Evolutionary conservation across 2,797 vertebrate genomes (phyloP), one percentile per base, ranked within the genome.

Genomic region (Hemibagrus guttatus): DNA sequence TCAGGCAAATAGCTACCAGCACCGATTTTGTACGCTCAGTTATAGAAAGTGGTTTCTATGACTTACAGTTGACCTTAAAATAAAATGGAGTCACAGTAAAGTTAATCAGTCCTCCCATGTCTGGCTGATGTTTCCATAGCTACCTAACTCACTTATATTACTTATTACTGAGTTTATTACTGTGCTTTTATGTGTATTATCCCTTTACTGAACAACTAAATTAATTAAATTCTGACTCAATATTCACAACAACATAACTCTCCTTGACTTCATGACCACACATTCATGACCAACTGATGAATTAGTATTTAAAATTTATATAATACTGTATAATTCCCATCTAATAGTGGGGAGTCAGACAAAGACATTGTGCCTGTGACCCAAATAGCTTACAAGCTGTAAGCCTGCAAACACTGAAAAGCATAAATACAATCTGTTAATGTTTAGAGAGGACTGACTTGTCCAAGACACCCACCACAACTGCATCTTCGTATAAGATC

Each of bases 11-110:
- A 31, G 42, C 39, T 52, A 52, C 5, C 61, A 52, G 14, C 14
- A 12, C 39, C n/a, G 14, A 64, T 42, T 42, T 8, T 8, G 39
- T 46, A 46, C 49, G 23, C 26, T 49, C 61, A 49, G 26, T 81
- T 21, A 49, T 31, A 64, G 14, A 52, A 63, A 81, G 14, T 64
- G 59, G 26, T 64, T 63, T 16, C 80, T n/a, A 39, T 42, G 26
- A 49, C 59, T 46, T 81, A 64, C 26, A 64, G 23, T 49, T 46
- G 39, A 64, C 59, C 80, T 80, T 80, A 61, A 80, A 80, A 59
- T 80, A 5, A 58, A 79, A 79, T 35, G 9, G 12, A 79, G 19
- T 35, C 28, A 17, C 26, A 75, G 72, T 46, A 13, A 42, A 42
- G 69, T 42, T 23, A 42, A 26, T 42, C n/a, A 75, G 52, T n/a